Evolutionary conservation across 2,113 vertebrate species (phyloP), one percentile per base, ranked within the genome.

Genomic region (Anhinga rufa): DNA sequence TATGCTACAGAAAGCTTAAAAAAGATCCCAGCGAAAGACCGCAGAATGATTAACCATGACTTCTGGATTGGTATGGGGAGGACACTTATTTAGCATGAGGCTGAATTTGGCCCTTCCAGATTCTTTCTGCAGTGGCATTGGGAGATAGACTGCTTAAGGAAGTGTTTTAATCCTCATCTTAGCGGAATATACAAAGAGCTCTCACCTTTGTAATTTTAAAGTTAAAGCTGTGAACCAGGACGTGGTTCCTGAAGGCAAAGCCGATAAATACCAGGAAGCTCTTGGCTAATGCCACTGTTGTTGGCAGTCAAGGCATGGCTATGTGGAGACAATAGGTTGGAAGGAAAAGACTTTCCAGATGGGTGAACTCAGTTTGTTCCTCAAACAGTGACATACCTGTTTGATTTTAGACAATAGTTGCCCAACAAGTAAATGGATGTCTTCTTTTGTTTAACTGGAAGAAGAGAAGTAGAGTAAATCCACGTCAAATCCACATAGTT

Each of bases 301-400:
- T n/a, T 92, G 93, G 82, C 79, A 52, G n/a, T 26, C 84, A 13
- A 14, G 62, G 88, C 54, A 40, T n/a, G 44, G 61, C 65, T 61
- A 1, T 17, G 66, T 57, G 72, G 52, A 58, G 55, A 79, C 69
- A 69, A 49, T 75, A 6, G 8, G 25, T 22, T 90, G 89, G 64
- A 77, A 69, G 65, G 74, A 58, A 69, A 80, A 65, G 86, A 7
- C 60, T 82, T 92, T 80, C 70, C 75, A 62, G 42, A 8, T 31
- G 80, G 68, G 36, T 82, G 66, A 79, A 13, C 29, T 31, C 38
- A 17, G 83, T 92, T 88, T 89, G 89, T 80, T 88, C 44, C 14
- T 62, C 86, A 79, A 94, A 95, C 82, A 81, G 62, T 17, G 83
- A 38, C 76, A 92, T 62, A 91, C 86, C 86, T 92, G 86, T 83